Conservation (phyloP, 2,888 invertebrate genomes). For the Hirtodrosophila alboralis region DNA sequence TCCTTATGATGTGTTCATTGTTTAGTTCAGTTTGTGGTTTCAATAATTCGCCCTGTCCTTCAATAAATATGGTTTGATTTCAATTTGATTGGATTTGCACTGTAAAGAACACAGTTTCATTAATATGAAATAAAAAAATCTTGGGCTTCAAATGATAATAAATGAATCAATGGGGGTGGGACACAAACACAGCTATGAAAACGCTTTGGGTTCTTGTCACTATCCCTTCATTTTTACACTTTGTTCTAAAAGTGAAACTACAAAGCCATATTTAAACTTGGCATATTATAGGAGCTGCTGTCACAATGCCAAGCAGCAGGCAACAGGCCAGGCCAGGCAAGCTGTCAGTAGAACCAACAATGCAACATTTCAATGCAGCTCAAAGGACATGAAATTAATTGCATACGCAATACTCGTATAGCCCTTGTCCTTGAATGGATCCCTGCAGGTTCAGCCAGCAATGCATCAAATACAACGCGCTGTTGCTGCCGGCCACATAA, state of each 20-base stretch:
- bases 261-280: constrained; percentile 49
- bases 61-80: neutral
- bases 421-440: neutral
- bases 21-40: constrained; percentile 19
- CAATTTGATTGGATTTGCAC: constrained; percentile 12
- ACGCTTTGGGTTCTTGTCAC: constrained; percentile 18
- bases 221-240: constrained; percentile 24
- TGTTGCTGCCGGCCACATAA: constrained; percentile 27
- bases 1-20: constrained; percentile 10
- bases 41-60: constrained; percentile 9
- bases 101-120: constrained; percentile 2
- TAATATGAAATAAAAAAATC: constrained; percentile 25
- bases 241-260: constrained; percentile 40
- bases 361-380: constrained; percentile 17
- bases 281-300: constrained; percentile 44
- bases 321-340: neutral
- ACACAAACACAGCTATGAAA: neutral
- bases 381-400: constrained; percentile 57
- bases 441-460: constrained; percentile 7
- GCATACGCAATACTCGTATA: constrained; percentile 27
- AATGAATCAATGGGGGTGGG: constrained; percentile 9
- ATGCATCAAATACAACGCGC: constrained; percentile 14
- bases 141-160: constrained; percentile 23
- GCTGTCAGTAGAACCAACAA: constrained; percentile 34
- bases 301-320: constrained; percentile 34